Evolutionary conservation across 2,888 invertebrate genomes (phyloP), one percentile per base, ranked within the genome.

Genomic region (Thereva unica): DNA sequence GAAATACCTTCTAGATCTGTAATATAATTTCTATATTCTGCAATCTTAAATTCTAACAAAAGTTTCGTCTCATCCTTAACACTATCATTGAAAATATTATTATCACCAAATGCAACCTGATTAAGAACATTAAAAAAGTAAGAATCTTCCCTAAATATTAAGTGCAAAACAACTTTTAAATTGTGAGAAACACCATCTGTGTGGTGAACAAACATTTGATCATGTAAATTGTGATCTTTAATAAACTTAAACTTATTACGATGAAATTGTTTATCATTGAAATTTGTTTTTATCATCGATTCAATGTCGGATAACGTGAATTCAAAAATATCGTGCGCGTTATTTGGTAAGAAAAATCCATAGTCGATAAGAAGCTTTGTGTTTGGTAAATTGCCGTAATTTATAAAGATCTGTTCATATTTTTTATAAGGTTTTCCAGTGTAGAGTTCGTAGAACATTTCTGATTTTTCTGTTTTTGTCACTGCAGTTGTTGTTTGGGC

Each of bases 381-480:
- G 81, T 92, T 96, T 73, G 89, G 86, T 76, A 94, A 90, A 45
- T 87, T 83, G 1, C 95, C 96, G 76, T 96, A 96, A 73, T 90
- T 92, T 73, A 96, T 95, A 77, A 92, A 95, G 64, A 94, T 87
- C 83, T 96, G 90, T 44, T 87, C 82, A 77, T 86, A 86, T 66
- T 85, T 84, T 61, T 83, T 79, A 76, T 87, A 88, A 0, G 64
- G 1, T 7, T 45, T 67, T 42, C 53, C 41, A 1, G 72, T 71
- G n/a, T 61, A 4, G 41, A 67, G 12, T 66, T 52, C 38, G 42
- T 50, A 4, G 6, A 70, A 12, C n/a, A 67, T 40, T 23, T 73
- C 67, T 0, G 76, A 49, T 44, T 45, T 12, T 7, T 42, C 5
- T 54, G 69, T 67, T 10, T 64, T 56, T 7, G 74, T 65, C n/a